A percentile compares a stretch with the other conserved stretches of the same genome.
Evolutionary conservation across 2,113 vertebrate species (phyloP).

Genomic region (Micronycteris hirsuta): DNA sequence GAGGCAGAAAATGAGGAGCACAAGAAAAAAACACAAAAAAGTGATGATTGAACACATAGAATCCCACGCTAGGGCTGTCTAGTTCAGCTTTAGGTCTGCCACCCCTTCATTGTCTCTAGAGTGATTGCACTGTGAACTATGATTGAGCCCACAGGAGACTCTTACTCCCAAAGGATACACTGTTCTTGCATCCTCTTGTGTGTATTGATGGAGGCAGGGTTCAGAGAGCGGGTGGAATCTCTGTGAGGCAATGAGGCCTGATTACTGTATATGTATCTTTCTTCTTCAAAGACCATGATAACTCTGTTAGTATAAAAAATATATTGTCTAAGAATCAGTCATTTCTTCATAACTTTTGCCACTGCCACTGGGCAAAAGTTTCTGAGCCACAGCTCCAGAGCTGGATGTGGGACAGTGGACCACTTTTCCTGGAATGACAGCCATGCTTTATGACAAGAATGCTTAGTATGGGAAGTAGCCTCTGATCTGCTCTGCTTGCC

Average conservation of each 20-base stretch:
- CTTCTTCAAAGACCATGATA: neutral
- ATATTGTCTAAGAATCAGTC: neutral
- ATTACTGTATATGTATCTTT: neutral
- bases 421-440: neutral
- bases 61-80: neutral
- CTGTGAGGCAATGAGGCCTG: neutral
- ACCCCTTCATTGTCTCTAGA: neutral
- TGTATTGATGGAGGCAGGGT: neutral
- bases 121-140: neutral
- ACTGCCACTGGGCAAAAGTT: neutral
- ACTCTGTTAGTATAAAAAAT: neutral
- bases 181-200: neutral
- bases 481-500: neutral
- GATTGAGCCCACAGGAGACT: neutral
- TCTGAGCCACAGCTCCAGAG: neutral
- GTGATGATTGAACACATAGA: neutral
- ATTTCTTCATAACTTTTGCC: neutral
- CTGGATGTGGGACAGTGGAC: neutral
- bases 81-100: neutral
- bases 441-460: neutral
- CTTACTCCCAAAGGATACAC: neutral
- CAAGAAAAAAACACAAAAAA: neutral
- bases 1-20: neutral
- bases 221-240: neutral
- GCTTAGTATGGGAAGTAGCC: neutral